Conservation (phyloP, 1,140 invertebrate genomes). For the Conus betulinus region DNA sequence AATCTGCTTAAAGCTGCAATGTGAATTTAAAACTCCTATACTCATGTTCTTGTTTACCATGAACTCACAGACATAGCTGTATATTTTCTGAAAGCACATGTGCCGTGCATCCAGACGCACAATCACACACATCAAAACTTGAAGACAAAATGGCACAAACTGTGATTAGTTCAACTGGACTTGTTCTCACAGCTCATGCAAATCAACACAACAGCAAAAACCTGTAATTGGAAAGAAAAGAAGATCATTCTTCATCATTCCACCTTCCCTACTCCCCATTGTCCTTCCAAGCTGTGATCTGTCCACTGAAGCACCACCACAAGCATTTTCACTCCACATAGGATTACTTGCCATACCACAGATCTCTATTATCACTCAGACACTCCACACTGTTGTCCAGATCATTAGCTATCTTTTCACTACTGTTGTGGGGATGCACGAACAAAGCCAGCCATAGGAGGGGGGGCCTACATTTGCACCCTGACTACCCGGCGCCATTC, state of each 20-base stretch:
- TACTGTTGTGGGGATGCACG: neutral
- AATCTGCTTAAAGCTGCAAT: too few relatives aligned
- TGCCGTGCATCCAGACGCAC: too few relatives aligned
- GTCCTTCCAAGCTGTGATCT: neutral
- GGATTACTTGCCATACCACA: neutral
- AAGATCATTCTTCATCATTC: neutral
- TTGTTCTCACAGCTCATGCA: neutral
- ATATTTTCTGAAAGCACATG: too few relatives aligned
- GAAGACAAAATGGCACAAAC: neutral
- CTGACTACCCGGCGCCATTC: neutral
- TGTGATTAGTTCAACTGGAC: neutral
- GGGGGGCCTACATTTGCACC: neutral
- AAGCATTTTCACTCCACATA: neutral
- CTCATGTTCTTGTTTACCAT: too few relatives aligned
- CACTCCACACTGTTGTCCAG: neutral
- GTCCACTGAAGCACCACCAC: neutral
- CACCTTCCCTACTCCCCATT: too few relatives aligned
- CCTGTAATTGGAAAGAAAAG: neutral
- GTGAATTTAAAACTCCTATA: too few relatives aligned
- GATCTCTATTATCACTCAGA: neutral
- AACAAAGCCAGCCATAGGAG: conserved; percentile 15
- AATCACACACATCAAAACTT: too few relatives aligned
- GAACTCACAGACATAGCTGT: too few relatives aligned
- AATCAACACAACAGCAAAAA: neutral
- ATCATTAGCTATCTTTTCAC: neutral